phyloP scores from a whole-genome alignment of 2,888 invertebrate genomes.

The Parapristionchus giblindavisi region DNA sequence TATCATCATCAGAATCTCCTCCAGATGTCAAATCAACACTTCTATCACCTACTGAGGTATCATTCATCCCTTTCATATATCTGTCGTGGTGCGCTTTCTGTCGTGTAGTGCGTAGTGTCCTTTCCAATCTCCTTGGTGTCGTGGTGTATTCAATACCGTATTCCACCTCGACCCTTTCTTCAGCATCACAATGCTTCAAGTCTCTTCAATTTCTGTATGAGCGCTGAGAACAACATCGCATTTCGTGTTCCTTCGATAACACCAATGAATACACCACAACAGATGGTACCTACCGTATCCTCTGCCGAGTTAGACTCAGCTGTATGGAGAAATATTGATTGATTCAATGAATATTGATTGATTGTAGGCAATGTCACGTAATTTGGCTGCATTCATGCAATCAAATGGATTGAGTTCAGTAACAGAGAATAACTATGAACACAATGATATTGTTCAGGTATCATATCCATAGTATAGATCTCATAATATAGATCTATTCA shows the following conservation, averaged over 20 bases:
- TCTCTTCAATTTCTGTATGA: constrained; percentile 28
- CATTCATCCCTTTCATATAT: neutral
- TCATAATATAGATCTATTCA: neutral
- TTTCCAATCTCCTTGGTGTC: neutral
- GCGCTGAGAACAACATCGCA: constrained; percentile 11
- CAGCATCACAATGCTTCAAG: constrained; percentile 14
- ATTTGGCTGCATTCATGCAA: constrained; percentile 27
- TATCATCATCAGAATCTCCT: neutral
- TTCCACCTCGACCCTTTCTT: neutral
- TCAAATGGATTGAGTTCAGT: constrained; percentile 6
- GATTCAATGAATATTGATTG: neutral
- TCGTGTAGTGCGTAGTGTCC: neutral
- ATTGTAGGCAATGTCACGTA: constrained; percentile 13
- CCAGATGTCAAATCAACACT: constrained; percentile 5
- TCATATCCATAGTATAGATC: neutral
- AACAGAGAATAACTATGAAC: neutral
- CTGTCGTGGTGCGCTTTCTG: constrained; percentile 11
- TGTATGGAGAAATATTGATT: neutral
- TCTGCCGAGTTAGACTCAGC: too few species aligned
- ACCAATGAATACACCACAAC: neutral
- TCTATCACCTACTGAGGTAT: constrained; percentile 28
- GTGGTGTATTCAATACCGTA: neutral
- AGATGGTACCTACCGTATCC: too few species aligned
- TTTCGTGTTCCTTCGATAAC: neutral
- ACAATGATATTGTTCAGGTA: neutral